Base-by-base conservation (phyloP, 2,113 vertebrate genomes). In the Sinosuthora webbiana region DNA sequence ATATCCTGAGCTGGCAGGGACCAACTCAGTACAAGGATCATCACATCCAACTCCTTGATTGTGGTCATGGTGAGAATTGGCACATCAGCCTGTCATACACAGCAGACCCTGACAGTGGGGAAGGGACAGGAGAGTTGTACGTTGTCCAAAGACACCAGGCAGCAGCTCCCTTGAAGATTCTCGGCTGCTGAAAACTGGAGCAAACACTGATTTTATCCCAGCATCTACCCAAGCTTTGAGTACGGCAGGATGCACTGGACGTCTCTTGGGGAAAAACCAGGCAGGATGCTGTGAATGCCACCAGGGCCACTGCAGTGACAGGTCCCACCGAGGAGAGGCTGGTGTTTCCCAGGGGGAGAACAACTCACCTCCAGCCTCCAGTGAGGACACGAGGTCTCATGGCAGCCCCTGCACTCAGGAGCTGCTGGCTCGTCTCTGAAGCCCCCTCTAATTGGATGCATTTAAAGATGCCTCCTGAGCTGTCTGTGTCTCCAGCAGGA, bases 391-490 rank as follows among this genome's bases (percentile, higher is more conserved):
- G 22, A 79, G 59, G 15, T 7, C 47, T 76, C 75, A 7, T 15
- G 75, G 79, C 93, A 93, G 71, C 62, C 52, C 33, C 47, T 3
- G 6, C 2, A 1, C 50, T 77, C 3, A 0, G 78, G 87, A 88
- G 59, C 90, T 39, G 78, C 25, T 4, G 12, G 67, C 67, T 85
- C 1, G 0, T 65, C 80, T 87, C 69, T 57, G 39, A 70, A 87
- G 93, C 56, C 73, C 50, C 68, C 53, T 75, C 79, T 97, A 96
- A 94, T 93, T 94, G 94, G 90, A 41, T 62, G 73, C 45, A 35
- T 93, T 90, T 88, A 92, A 68, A 90, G 91, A 87, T 41, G 84
- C 78, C 74, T 95, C 83, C 64, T n/a, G 84, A 94, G 91, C 89
- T 77, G 80, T 44, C 70, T 85, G 75, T 52, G 80, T 95, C 88